These are phyloP conservation scores for Lucilia sericata DNA, from an alignment of 1,140 invertebrate species.

Conservation along the genomic window DNA sequence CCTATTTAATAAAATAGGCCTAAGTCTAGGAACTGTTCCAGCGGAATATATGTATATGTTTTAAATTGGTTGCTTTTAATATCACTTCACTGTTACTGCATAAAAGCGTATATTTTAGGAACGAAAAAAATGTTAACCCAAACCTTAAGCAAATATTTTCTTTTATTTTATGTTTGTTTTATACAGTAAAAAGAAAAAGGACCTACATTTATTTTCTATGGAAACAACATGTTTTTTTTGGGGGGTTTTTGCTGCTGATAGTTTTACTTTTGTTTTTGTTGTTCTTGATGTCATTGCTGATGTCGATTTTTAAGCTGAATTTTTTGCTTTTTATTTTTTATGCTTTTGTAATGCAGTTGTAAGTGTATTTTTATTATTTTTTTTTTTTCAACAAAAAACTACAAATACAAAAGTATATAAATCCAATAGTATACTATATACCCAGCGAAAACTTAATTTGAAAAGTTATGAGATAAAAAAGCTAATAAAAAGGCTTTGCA, in stretches of 20 bases:
- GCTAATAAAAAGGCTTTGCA: no score
- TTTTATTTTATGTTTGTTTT: not conserved
- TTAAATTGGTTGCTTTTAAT: no score
- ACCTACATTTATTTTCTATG: not conserved
- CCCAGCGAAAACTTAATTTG: no score
- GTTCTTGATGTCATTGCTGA: slow-evolving; percentile 43
- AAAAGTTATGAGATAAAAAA: no score
- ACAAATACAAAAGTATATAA: not conserved
- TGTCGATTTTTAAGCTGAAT: not conserved
- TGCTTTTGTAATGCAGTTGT: not conserved
- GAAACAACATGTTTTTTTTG: not conserved
- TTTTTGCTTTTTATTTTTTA: not conserved
- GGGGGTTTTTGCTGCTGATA: not conserved
- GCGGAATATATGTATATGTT: no score
- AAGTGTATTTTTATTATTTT: not conserved
- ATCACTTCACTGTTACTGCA: no score
- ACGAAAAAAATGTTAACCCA: not conserved
- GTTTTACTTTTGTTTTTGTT: not conserved
- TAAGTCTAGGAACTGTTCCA: no score
- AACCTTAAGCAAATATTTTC: not conserved
- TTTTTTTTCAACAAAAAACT: not conserved
- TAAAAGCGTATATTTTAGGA: not conserved
- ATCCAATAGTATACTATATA: slow-evolving; percentile 5
- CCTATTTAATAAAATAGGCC: no score
- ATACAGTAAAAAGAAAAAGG: not conserved